These are phyloP conservation scores for Mya arenaria DNA, from an alignment of 1,140 invertebrate genomes.

Conservation along the genomic window DNA sequence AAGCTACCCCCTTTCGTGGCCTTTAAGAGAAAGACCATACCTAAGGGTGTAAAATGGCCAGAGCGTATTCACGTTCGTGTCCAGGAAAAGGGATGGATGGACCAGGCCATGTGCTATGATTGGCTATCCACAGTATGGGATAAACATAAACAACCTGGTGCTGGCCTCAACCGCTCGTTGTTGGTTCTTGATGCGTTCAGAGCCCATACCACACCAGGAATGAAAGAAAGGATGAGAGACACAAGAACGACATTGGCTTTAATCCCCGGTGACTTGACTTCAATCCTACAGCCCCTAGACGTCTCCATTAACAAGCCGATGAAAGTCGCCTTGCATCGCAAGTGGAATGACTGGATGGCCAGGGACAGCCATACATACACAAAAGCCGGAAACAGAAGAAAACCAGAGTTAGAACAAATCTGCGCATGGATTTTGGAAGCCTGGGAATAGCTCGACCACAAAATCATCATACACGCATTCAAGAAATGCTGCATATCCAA, in stretches of 20 bases:
- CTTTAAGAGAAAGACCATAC: conserved; percentile 24
- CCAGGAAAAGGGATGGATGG: conserved; percentile 33
- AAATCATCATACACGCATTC: too few relatives aligned
- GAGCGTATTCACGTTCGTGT: conserved; percentile 28
- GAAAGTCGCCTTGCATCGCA: too few relatives aligned
- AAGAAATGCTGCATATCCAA: too few relatives aligned
- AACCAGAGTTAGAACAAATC: too few relatives aligned
- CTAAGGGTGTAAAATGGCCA: background rate
- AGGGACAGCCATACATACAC: too few relatives aligned
- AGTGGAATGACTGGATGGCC: too few relatives aligned
- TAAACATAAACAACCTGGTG: too few relatives aligned
- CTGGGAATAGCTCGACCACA: too few relatives aligned
- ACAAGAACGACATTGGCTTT: conserved; percentile 5
- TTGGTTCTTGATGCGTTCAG: conserved; percentile 16
- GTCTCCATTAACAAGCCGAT: conserved; percentile 37
- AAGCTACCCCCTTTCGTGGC: conserved; percentile 31
- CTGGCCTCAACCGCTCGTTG: background rate
- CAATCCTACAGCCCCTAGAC: conserved; percentile 21
- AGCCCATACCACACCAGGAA: background rate
- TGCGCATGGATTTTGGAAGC: too few relatives aligned
- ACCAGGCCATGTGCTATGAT: conserved; percentile 21
- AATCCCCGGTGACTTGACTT: conserved; percentile 43
- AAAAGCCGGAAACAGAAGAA: too few relatives aligned
- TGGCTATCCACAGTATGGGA: conserved; percentile 33
- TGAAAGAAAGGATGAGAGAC: conserved; percentile 7